Evolutionary conservation across 2,113 vertebrate genomes (phyloP).

Genomic region (Chaenogobius annularis): DNA sequence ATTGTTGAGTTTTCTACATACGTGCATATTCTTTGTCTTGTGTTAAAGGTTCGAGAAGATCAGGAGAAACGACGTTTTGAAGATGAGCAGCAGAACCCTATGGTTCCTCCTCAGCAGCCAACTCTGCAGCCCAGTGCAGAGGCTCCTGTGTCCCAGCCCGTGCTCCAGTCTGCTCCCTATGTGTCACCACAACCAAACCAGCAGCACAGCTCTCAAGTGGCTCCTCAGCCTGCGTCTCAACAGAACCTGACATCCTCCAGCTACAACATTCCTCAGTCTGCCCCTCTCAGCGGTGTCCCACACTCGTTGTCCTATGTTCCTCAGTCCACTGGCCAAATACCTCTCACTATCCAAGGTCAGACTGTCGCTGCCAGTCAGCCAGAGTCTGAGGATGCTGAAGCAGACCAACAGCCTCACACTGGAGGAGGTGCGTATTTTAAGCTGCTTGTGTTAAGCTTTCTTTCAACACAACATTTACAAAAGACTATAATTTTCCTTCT

Average conservation of each 20-base stretch:
- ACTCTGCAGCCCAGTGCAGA: conserved; percentile 69
- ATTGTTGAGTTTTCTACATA: background rate
- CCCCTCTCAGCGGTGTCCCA: conserved; percentile 32
- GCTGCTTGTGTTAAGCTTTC: background rate
- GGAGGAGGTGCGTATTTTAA: conserved; percentile 78
- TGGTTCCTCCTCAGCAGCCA: conserved; percentile 42
- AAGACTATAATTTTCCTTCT: background rate
- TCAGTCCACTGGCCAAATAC: conserved; percentile 49
- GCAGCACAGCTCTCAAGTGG: conserved; percentile 56
- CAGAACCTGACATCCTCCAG: conserved; percentile 52
- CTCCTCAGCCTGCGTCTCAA: conserved; percentile 54
- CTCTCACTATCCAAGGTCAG: conserved; percentile 45
- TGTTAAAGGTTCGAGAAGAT: conserved; percentile 82
- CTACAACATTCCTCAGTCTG: conserved; percentile 58
- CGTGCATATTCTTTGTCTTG: background rate
- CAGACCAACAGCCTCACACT: conserved; percentile 83
- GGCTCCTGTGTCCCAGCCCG: conserved; percentile 40
- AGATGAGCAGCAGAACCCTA: conserved; percentile 70
- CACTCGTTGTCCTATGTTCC: conserved; percentile 49
- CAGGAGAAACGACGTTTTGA: conserved; percentile 89
- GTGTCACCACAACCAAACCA: conserved; percentile 56
- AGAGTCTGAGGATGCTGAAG: conserved; percentile 88
- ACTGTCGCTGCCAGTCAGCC: conserved; percentile 40
- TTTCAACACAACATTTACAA: background rate
- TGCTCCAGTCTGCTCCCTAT: conserved; percentile 42